phyloP scores from a whole-genome alignment of 2,113 vertebrate genomes.

The Oreochromis aureus region DNA sequence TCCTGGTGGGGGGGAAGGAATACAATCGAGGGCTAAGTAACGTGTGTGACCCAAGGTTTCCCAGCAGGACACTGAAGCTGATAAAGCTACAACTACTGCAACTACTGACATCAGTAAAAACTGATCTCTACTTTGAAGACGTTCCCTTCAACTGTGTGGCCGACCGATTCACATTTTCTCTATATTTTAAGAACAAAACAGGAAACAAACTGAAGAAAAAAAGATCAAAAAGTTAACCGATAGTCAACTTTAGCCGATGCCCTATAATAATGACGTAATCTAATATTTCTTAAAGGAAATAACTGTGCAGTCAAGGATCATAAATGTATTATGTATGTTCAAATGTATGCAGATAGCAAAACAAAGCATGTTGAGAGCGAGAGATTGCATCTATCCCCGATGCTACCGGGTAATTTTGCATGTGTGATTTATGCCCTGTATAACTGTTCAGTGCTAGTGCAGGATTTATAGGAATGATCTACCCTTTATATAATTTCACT shows the following conservation, averaged over 20 bases:
- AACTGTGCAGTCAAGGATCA: not conserved
- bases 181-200: not conserved
- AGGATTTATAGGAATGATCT: not conserved
- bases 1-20: not conserved
- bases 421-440: not conserved
- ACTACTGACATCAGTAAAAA: not conserved
- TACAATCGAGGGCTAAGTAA: not conserved
- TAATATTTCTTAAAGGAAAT: not conserved
- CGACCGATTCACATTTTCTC: not conserved
- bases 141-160: fast-evolving
- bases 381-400: not conserved
- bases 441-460: not conserved
- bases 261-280: not conserved
- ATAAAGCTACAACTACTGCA: fast-evolving
- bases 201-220: not conserved
- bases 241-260: not conserved
- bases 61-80: not conserved
- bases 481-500: not conserved
- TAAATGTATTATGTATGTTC: not conserved
- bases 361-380: not conserved
- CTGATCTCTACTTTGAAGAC: not conserved
- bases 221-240: not conserved
- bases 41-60: fast-evolving
- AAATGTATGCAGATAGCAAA: not conserved
- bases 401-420: not conserved